Evolutionary conservation across 1,140 invertebrate species (phyloP).

Genomic region (Sarcophaga peregrina): DNA sequence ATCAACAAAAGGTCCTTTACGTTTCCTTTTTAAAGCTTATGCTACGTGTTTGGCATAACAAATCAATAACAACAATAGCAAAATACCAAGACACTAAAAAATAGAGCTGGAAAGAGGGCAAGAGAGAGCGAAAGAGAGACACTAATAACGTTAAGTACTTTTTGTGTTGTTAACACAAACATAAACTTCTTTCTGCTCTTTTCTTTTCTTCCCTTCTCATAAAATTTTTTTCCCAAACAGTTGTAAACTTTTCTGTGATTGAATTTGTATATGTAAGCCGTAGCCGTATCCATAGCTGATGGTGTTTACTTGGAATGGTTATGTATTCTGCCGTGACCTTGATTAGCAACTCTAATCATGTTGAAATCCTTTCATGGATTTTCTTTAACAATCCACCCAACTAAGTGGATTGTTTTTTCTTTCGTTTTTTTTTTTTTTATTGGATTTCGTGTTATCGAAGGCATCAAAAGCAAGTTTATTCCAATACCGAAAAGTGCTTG

Average conservation of each 20-base stretch:
- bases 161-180: conserved; percentile 15
- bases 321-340: neutral
- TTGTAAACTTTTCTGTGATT: conserved; percentile 5
- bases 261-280: neutral
- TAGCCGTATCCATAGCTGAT: too few species aligned
- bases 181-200: neutral
- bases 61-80: neutral
- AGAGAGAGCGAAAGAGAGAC: neutral
- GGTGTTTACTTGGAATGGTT: too few species aligned
- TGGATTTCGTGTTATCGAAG: too few species aligned
- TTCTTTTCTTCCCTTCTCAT: too few species aligned
- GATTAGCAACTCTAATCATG: conserved; percentile 16
- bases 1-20: neutral
- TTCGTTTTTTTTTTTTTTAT: too few species aligned
- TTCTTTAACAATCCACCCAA: neutral
- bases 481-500: too few species aligned
- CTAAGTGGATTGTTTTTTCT: too few species aligned
- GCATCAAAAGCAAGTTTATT: too few species aligned
- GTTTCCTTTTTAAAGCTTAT: conserved; percentile 7
- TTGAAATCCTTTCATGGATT: neutral
- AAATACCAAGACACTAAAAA: neutral
- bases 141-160: conserved; percentile 22
- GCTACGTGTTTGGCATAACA: conserved; percentile 24
- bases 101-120: too few species aligned
- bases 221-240: neutral